Evolutionary conservation across 92 coral and sea anemone species (phyloP), one percentile per base, ranked within the genome.

Genomic region (Porites rus): DNA sequence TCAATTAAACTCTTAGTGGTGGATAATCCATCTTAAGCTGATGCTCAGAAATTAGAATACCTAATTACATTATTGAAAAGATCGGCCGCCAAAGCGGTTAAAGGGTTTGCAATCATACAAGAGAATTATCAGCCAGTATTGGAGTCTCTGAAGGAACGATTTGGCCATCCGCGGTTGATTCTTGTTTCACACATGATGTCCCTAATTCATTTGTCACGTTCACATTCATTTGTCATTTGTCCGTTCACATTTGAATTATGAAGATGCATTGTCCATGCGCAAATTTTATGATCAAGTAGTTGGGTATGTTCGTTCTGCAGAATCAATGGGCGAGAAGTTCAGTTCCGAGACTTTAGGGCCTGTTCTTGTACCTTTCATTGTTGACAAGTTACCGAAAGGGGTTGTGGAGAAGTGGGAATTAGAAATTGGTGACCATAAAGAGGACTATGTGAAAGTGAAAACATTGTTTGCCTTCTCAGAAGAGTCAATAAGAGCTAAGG

Each of bases 101-200:
- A 75, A 13, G 83, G 88, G 3, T 74, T 84, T 53, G 28, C 81
- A 43, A 21, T 84, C 2, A 65, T 84, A 0, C 79, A 72, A 13
- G 61, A 16, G 65, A 84, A 84, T 75, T 84, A 84, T 52, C n/a
- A 84, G 22, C 74, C 76, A 8, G 88, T 65, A 63, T 66, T 85
- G 6, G 46, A 53, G 63, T 38, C 21, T 17, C 83, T 86, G 17
- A 69, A 86, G 78, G 83, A 88, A 77, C 17, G 83, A 65, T 88
- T 64, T 67, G 91, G 91, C 12, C 81, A 75, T 21, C 24, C 88
- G 38, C 82, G 88, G 69, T 65, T 88, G 76, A 88, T 88, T 17
- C 75, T 82, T 61, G 87, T 75, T 74, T 88, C 71, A 16, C 88
- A 82, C 46, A 68, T 88, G 51, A 88, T 59, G 56, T 38, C 82